Conservation (phyloP, 2,797 vertebrate genomes). For the Labroides dimidiatus region DNA sequence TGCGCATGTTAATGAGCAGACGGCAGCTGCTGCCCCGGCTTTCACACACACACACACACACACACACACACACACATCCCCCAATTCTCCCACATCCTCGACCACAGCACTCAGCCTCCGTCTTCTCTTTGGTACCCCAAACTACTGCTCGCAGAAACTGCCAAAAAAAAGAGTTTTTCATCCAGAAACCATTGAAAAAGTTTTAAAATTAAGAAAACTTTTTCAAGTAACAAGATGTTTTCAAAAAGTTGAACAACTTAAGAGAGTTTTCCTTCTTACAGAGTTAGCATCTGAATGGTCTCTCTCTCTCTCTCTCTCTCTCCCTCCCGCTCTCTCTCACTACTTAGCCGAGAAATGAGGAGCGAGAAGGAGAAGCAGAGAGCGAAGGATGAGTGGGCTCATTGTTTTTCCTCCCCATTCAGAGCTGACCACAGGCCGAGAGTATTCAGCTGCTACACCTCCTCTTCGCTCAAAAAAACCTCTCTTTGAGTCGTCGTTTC, state of each 20-base stretch:
- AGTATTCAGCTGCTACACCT: constrained; percentile 81
- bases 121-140: constrained; percentile 59
- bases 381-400: constrained; percentile 81
- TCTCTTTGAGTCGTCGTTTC: constrained; percentile 30
- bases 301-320: neutral
- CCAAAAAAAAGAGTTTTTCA: neutral
- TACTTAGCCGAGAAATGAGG: constrained; percentile 43
- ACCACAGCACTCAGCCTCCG: constrained; percentile 59
- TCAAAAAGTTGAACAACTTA: no score
- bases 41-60: constrained; percentile 48
- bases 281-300: constrained; percentile 25
- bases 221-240: neutral
- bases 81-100: constrained; percentile 40
- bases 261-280: constrained; percentile 26
- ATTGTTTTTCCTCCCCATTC: constrained; percentile 84
- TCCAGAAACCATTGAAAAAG: neutral
- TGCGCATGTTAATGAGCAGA: constrained; percentile 92
- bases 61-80: neutral
- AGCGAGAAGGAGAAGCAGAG: constrained; percentile 50
- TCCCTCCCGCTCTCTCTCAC: neutral
- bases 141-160: constrained; percentile 33
- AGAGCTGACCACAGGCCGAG: constrained; percentile 74
- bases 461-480: constrained; percentile 41
- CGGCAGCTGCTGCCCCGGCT: constrained; percentile 86
- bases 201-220: no score